These are phyloP conservation scores for Epistrophe eligans DNA, from an alignment of 2,888 invertebrate species.

Conservation along the genomic window DNA sequence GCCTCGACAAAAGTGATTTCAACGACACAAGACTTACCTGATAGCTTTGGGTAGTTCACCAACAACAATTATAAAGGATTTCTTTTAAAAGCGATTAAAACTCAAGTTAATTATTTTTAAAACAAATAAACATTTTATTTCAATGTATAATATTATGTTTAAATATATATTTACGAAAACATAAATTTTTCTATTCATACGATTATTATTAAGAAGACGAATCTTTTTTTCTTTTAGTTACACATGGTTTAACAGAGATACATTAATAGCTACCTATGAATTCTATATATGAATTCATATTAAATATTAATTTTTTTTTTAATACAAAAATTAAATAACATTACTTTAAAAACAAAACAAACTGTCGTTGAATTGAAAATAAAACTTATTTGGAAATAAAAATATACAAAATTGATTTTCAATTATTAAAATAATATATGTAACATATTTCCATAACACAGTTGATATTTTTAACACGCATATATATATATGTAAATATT, in stretches of 20 bases:
- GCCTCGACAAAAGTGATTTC: no score
- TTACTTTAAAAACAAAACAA: neutral
- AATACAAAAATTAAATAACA: slow-evolving; percentile 19
- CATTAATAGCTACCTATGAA: slow-evolving; percentile 71
- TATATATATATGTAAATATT: neutral
- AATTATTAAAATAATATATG: slow-evolving; percentile 28
- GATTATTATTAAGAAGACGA: slow-evolving; percentile 52
- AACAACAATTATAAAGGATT: no score
- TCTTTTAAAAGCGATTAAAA: no score
- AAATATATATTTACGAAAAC: slow-evolving; percentile 65
- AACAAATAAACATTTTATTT: slow-evolving; percentile 74
- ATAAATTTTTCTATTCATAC: slow-evolving; percentile 60
- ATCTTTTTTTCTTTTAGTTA: slow-evolving; percentile 55
- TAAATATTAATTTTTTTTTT: slow-evolving; percentile 46
- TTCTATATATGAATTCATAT: slow-evolving; percentile 59
- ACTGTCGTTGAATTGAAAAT: neutral
- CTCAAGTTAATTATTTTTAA: slow-evolving; percentile 24
- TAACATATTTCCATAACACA: slow-evolving; percentile 56
- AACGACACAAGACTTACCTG: no score
- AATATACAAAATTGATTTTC: slow-evolving; percentile 4
- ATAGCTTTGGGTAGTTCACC: no score
- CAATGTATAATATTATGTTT: slow-evolving; percentile 58
- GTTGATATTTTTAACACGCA: slow-evolving; percentile 55
- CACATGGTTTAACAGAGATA: slow-evolving; percentile 63
- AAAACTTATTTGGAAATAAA: slow-evolving; percentile 12